Evolutionary conservation across 2,797 vertebrate species (phyloP), one percentile per base, ranked within the genome.

Genomic region (Siniperca obscura): DNA sequence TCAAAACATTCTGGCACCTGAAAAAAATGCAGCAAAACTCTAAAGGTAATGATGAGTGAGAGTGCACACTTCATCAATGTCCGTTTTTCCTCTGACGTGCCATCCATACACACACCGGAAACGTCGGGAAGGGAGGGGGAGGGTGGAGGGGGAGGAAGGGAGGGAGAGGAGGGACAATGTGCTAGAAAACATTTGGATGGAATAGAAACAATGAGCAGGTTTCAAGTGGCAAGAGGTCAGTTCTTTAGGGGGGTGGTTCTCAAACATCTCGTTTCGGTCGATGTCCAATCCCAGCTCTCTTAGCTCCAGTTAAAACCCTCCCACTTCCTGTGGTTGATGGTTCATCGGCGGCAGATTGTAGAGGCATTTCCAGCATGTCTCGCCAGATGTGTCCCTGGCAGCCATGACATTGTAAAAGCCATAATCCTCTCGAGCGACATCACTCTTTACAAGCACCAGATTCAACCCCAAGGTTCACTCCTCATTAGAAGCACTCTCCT

Each of bases 401-500:
- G 83, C 87, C 82, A 36, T 52, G 82, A 82, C 84, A 36, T 56
- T 75, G 78, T 83, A 83, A 93, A 91, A 89, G 85, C 88, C 71
- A 59, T 74, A 72, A 82, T 74, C 84, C 85, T 70, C 73, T 59
- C 34, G 22, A 62, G 77, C 68, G 67, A 74, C 81, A 60, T 82
- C 87, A 64, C 83, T 66, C 74, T 74, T 86, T 17, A 73, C 81
- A 75, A 82, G 87, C 89, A 85, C 74, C 72, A 30, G 70, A 80
- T 80, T 71, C 73, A 71, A 71, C 74, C 72, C 79, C 77, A 25
- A 76, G 81, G 81, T 79, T 95, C 89, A 95, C 88, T 96, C 95
- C 77, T 95, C 95, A 7, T 91, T 95, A 10, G 95, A 90, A 59
- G 93, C 66, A 1, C 91, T 91, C 91, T 96, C 95, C 80, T 96